These are phyloP conservation scores for Chloroceryle amazona DNA, from an alignment of 2,797 vertebrate species.

Conservation along the genomic window DNA sequence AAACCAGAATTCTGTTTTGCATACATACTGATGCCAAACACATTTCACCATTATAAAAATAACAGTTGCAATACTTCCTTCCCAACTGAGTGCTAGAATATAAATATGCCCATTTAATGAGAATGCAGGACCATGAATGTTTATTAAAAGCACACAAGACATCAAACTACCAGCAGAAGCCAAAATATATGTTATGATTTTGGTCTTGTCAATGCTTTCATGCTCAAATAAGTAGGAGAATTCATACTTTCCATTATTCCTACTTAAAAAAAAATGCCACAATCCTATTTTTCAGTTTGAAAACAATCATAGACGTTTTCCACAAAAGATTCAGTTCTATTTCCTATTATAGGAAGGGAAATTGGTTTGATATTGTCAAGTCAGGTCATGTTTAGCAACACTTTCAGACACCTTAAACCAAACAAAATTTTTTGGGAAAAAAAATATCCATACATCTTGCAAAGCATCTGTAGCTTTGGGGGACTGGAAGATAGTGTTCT, in stretches of 20 bases:
- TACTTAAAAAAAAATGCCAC: background rate
- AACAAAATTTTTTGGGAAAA: background rate
- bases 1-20: background rate
- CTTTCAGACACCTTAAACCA: background rate
- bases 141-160: background rate
- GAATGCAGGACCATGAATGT: background rate
- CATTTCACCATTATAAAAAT: background rate
- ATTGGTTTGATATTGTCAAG: background rate
- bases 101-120: background rate
- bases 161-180: background rate
- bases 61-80: background rate
- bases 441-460: background rate
- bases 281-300: background rate
- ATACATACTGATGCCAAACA: background rate
- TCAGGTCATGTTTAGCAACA: background rate
- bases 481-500: background rate
- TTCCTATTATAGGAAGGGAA: background rate
- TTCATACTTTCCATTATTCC: background rate
- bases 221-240: background rate
- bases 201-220: background rate
- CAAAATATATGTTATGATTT: background rate
- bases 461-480: background rate
- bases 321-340: background rate
- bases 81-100: background rate
- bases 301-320: background rate